Evolutionary conservation across 2,888 invertebrate genomes (phyloP).

Genomic region (Noctua pronuba): DNA sequence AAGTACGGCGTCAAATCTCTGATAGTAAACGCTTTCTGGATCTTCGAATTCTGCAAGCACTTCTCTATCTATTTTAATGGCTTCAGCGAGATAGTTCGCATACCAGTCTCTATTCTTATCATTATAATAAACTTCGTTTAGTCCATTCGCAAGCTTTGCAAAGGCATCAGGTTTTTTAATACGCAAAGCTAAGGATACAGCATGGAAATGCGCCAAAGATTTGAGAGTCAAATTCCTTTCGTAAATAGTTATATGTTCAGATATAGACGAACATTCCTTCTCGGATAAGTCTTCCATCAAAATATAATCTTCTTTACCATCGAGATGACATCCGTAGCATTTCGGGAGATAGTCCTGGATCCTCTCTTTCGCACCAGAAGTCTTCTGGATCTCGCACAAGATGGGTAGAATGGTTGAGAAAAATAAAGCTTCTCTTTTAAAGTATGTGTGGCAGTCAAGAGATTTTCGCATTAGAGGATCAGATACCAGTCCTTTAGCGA

Average conservation of each 20-base stretch:
- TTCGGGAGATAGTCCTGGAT: conserved; percentile 73
- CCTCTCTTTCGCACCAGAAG: conserved; percentile 72
- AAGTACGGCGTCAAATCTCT: conserved; percentile 72
- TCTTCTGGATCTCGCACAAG: conserved; percentile 71
- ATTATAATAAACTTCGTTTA: conserved; percentile 75
- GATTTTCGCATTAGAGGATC: conserved; percentile 71
- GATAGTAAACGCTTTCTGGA: conserved; percentile 71
- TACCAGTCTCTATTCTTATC: conserved; percentile 75
- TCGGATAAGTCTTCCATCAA: conserved; percentile 77
- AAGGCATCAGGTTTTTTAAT: conserved; percentile 72
- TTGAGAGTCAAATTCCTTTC: conserved; percentile 73
- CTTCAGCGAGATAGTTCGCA: conserved; percentile 70
- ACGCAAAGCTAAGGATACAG: conserved; percentile 75
- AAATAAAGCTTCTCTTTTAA: conserved; percentile 75
- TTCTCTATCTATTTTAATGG: conserved; percentile 71
- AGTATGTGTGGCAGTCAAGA: conserved; percentile 69
- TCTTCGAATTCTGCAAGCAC: conserved; percentile 73
- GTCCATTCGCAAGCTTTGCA: conserved; percentile 63
- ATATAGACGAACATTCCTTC: conserved; percentile 65
- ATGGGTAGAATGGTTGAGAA: conserved; percentile 73
- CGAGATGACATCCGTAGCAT: conserved; percentile 72
- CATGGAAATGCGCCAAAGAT: conserved; percentile 78
- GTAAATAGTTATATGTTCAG: conserved; percentile 63
- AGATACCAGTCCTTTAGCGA: conserved; percentile 74
- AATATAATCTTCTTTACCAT: conserved; percentile 77